These are phyloP conservation scores for Leucoraja erinaceus DNA, from an alignment of 2,113 vertebrate species.

Conservation along the genomic window DNA sequence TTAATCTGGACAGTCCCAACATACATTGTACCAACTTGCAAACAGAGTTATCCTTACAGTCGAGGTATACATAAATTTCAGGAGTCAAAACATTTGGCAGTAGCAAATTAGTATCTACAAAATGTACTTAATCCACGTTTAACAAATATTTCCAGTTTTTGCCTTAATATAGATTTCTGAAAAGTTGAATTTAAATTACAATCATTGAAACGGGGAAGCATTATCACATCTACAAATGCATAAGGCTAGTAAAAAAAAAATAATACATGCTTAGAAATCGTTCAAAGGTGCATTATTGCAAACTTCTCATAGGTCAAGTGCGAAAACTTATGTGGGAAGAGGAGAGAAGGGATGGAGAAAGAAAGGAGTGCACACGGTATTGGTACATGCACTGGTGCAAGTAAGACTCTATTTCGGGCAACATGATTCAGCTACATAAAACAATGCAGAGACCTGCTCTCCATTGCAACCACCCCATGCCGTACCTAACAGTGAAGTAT, in stretches of 20 bases:
- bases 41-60: not conserved
- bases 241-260: not conserved
- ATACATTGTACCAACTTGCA: not conserved
- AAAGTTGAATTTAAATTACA: not conserved
- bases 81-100: not conserved
- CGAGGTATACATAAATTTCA: not conserved
- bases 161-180: not conserved
- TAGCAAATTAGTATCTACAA: not conserved
- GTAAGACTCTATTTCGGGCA: constrained; percentile 5
- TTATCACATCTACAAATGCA: constrained; percentile 3
- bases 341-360: not conserved
- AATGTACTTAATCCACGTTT: not conserved
- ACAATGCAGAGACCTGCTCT: not conserved
- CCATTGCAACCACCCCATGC: constrained; percentile 8
- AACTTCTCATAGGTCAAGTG: not conserved
- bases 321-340: too few species aligned
- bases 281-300: constrained; percentile 25
- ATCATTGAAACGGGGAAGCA: not conserved
- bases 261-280: constrained; percentile 15
- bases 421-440: constrained; percentile 6
- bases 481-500: constrained; percentile 35
- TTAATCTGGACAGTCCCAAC: not conserved
- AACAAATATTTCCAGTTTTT: not conserved
- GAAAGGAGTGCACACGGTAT: not conserved
- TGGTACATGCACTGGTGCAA: constrained; percentile 33